phyloP scores from a whole-genome alignment of 92 coral and sea anemone genomes.

The Muricea muricata region DNA sequence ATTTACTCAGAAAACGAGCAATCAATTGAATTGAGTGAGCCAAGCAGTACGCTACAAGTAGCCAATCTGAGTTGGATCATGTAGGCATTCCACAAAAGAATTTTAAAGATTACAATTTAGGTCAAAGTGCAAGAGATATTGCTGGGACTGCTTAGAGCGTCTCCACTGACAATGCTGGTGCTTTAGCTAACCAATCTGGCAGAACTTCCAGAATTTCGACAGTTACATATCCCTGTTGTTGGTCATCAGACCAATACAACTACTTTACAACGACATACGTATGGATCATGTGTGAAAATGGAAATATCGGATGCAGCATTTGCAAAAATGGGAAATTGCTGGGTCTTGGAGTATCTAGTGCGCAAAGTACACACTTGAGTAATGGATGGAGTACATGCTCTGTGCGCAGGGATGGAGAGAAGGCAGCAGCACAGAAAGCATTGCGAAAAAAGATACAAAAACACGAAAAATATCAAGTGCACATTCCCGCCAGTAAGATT shows the following conservation, averaged over 20 bases:
- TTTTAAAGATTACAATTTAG: not conserved
- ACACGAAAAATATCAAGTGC: not conserved
- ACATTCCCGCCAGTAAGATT: not conserved
- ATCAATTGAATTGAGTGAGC: not conserved
- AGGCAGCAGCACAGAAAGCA: not conserved
- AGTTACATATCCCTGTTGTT: not conserved
- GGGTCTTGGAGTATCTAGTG: not conserved
- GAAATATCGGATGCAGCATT: constrained; percentile 3
- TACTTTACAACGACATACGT: not conserved
- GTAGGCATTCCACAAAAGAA: not conserved
- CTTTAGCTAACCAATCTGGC: not conserved
- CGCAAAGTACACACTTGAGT: constrained; percentile 1
- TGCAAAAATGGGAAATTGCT: not conserved
- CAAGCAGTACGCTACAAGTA: not conserved
- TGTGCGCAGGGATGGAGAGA: not conserved
- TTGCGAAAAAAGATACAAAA: not conserved
- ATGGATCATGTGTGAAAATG: constrained; percentile 5
- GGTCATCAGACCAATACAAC: constrained; percentile 18
- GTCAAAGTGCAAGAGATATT: not conserved
- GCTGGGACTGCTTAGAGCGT: not conserved
- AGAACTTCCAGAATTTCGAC: not conserved
- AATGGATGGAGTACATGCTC: constrained; percentile 13
- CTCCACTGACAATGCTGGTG: not conserved
- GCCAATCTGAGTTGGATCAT: not conserved
- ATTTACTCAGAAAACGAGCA: not conserved